Conservation (phyloP, 92 coral and sea anemone species). For the Zoanthus sociatus region DNA sequence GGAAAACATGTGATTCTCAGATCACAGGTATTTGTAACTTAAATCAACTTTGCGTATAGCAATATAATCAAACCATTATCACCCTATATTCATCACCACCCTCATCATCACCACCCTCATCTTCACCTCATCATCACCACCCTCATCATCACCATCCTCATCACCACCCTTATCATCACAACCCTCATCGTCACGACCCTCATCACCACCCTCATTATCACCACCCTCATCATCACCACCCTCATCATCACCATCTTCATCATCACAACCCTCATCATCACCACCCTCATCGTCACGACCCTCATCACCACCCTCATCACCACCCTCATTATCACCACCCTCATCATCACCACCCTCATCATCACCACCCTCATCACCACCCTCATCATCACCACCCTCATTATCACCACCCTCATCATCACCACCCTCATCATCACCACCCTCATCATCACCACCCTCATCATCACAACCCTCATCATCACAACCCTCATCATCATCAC, state of each 20-base stretch:
- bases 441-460: background rate
- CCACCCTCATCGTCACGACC: background rate
- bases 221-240: too few species aligned
- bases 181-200: too few species aligned
- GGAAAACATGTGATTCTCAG: conserved; percentile 94
- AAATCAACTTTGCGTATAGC: too few species aligned
- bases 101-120: too few species aligned
- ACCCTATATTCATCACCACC: too few species aligned
- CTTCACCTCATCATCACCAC: too few species aligned
- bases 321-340: background rate
- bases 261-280: background rate
- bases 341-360: background rate
- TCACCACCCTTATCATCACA: too few species aligned
- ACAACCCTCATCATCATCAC: background rate
- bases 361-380: too few species aligned
- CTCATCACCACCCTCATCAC: background rate
- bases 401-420: background rate
- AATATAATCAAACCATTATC: too few species aligned
- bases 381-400: background rate
- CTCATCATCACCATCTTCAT: too few species aligned
- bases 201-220: too few species aligned
- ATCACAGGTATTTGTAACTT: conserved; percentile 47
- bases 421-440: background rate
- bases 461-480: background rate
- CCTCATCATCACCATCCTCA: too few species aligned